Evolutionary conservation across 2,797 vertebrate species (phyloP).

Genomic region (Crypturellus tataupa): DNA sequence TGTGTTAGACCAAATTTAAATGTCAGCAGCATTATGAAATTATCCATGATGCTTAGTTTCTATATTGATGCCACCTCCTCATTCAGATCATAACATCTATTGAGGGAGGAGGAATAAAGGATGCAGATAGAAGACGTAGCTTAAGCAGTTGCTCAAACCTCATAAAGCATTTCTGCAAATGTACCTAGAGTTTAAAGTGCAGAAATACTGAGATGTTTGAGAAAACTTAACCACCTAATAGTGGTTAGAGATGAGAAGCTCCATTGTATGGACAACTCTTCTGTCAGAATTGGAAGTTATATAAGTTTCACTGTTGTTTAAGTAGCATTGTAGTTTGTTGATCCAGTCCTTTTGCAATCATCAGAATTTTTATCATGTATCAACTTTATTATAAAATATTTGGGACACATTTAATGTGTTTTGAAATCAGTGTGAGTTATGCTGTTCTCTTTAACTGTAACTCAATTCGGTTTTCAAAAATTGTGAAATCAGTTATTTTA

Average conservation of each 20-base stretch:
- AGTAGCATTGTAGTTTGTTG: not conserved
- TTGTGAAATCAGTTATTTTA: not conserved
- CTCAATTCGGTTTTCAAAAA: not conserved
- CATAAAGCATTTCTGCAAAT: not conserved
- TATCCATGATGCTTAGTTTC: not conserved
- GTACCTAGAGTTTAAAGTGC: not conserved
- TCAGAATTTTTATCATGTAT: not conserved
- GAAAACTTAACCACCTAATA: not conserved
- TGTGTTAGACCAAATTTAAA: not conserved
- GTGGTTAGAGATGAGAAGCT: not conserved
- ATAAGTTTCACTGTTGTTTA: not conserved
- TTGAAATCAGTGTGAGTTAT: not conserved
- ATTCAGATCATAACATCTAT: not conserved
- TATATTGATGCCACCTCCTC: not conserved
- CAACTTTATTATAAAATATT: not conserved
- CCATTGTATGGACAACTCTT: not conserved
- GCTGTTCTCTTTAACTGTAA: not conserved
- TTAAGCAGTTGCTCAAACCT: not conserved
- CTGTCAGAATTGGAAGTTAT: not conserved
- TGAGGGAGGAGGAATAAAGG: not conserved
- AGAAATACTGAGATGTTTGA: not conserved
- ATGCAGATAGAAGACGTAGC: not conserved
- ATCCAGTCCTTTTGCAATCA: not conserved
- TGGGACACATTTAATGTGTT: not conserved
- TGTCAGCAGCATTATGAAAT: not conserved